phyloP scores from a whole-genome alignment of 2,888 invertebrate species.

The Andrena camellia region DNA sequence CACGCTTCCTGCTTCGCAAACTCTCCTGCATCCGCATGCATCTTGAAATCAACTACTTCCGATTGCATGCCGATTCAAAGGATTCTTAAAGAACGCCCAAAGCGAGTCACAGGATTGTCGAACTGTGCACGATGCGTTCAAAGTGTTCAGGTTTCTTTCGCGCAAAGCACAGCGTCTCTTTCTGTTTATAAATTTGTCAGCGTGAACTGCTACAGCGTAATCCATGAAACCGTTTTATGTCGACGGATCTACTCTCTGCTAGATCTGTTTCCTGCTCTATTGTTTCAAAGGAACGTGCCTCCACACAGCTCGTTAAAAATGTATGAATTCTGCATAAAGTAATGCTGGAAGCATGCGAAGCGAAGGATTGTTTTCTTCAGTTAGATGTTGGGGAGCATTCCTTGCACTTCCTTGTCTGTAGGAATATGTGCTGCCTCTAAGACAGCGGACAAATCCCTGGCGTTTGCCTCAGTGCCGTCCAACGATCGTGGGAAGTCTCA shows the following conservation, averaged over 20 bases:
- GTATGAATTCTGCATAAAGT: not conserved
- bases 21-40: not conserved
- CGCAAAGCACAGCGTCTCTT: too few species aligned
- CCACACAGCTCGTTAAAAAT: not conserved
- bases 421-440: slow-evolving; percentile 26
- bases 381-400: not conserved
- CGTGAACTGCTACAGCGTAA: not conserved
- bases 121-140: not conserved
- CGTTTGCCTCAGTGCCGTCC: slow-evolving; percentile 57
- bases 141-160: not conserved
- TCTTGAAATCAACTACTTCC: too few species aligned
- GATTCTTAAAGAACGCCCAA: not conserved
- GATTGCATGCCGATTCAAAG: too few species aligned
- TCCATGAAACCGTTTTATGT: not conserved
- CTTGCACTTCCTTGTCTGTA: slow-evolving; percentile 13
- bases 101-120: not conserved
- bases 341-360: not conserved
- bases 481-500: slow-evolving; percentile 79
- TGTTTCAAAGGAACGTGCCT: too few species aligned
- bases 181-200: not conserved
- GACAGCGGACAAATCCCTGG: slow-evolving; percentile 55
- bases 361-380: not conserved
- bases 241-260: too few species aligned
- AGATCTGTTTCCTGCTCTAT: too few species aligned
- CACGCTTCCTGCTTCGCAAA: not conserved